A percentile compares a stretch with the other conserved stretches of the same genome.
Evolutionary conservation across 2,797 vertebrate species (phyloP).

Genomic region (Gobio occitaniae): DNA sequence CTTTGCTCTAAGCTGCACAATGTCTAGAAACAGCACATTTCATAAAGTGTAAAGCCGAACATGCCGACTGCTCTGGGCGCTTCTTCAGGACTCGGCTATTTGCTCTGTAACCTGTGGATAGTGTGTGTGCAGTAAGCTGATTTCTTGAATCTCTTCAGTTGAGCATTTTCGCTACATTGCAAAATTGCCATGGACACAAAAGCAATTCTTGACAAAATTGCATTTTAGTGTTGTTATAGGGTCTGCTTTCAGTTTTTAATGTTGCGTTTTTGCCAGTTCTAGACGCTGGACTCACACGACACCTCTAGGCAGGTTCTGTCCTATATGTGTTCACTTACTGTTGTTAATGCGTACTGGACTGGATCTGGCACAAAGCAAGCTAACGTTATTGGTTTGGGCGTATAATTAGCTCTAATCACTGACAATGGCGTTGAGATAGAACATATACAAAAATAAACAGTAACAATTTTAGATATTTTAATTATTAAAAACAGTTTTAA

Average conservation of each 20-base stretch:
- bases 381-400: conserved; percentile 17
- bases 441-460: conserved; percentile 10
- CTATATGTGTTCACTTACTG: conserved; percentile 6
- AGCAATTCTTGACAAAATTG: neutral
- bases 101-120: conserved; percentile 28
- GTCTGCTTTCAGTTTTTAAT: conserved; percentile 1
- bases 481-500: conserved; percentile 21
- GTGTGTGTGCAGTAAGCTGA: conserved; percentile 29
- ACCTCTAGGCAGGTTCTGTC: conserved; percentile 21
- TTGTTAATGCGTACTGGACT: conserved; percentile 25
- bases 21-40: conserved; percentile 40
- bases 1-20: conserved; percentile 25
- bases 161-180: conserved; percentile 18
- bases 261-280: conserved; percentile 14
- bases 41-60: conserved; percentile 20
- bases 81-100: conserved; percentile 20
- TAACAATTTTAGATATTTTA: conserved; percentile 38
- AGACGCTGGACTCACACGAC: neutral
- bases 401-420: conserved; percentile 36
- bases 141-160: conserved; percentile 7
- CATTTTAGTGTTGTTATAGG: conserved; percentile 14
- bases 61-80: neutral
- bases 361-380: conserved; percentile 42
- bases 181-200: conserved; percentile 10
- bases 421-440: conserved; percentile 12